Percentiles rank a stretch among this genome's conserved stretches.
These are phyloP conservation scores for Tautogolabrus adspersus DNA, from an alignment of 2,113 vertebrate species.

Conservation along the genomic window DNA sequence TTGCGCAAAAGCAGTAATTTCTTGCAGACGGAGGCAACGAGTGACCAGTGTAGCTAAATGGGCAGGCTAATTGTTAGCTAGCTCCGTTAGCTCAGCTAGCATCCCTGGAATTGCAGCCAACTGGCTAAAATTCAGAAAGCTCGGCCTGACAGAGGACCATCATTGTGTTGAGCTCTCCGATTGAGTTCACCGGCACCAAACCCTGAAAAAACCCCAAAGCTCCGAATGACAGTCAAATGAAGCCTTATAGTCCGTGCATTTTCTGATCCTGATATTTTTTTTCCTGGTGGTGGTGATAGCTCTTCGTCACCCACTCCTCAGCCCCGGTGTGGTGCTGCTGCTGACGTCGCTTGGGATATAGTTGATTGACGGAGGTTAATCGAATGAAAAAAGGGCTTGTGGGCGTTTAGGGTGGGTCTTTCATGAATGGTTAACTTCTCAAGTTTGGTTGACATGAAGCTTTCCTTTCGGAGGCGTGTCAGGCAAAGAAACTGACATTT, in stretches of 20 bases:
- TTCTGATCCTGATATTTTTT: slow-evolving; percentile 65
- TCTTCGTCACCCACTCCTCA: slow-evolving; percentile 77
- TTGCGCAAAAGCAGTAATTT: slow-evolving; percentile 10
- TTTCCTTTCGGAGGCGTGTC: slow-evolving; percentile 74
- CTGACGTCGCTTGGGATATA: slow-evolving; percentile 66
- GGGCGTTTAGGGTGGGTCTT: slow-evolving; percentile 40
- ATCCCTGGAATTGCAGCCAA: slow-evolving; percentile 68
- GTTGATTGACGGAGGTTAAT: slow-evolving; percentile 57
- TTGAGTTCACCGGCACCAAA: background rate
- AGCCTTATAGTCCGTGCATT: slow-evolving; percentile 58
- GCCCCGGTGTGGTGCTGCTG: slow-evolving; percentile 70
- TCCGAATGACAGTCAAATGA: slow-evolving; percentile 46
- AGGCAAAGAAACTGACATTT: slow-evolving; percentile 56
- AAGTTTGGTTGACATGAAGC: slow-evolving; percentile 75
- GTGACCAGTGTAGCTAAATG: slow-evolving; percentile 62
- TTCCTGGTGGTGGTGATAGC: slow-evolving; percentile 58
- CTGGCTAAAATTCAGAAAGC: slow-evolving; percentile 58
- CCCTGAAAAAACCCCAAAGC: background rate
- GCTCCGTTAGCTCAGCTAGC: slow-evolving; percentile 70
- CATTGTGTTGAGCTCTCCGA: slow-evolving; percentile 22
- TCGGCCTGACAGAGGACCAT: slow-evolving; percentile 48
- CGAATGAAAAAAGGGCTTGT: slow-evolving; percentile 58
- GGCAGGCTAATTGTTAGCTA: slow-evolving; percentile 71
- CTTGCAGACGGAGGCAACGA: slow-evolving; percentile 35
- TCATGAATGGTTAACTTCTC: slow-evolving; percentile 6